Base-by-base conservation (phyloP, 2,113 vertebrate species). In the Scalopus aquaticus region DNA sequence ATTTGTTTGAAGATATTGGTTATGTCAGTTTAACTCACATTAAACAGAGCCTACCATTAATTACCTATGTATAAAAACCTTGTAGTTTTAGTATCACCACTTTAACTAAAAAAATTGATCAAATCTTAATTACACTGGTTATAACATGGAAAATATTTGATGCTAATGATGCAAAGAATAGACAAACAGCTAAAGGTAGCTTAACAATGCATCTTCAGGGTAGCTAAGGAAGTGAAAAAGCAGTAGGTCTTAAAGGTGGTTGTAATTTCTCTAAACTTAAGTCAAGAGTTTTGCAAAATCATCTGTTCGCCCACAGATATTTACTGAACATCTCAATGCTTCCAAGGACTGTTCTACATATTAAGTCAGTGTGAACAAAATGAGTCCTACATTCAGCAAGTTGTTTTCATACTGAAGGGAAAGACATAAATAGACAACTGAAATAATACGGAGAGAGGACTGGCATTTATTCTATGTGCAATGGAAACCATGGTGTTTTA, bases 101-200 rank as follows among this genome's bases (percentile, higher is more conserved):
- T 58, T 2, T 64, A 93, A 87, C 16, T 65, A 83, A 3, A 87
- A 92, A 93, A 79, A 49, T 0, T 78, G 46, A 60, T 54, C 58
- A 87, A 79, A 87, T n/a, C 17, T 94, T 65, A 91, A 93, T 20
- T 82, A 69, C 22, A 56, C 1, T 64, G 39, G 10, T 81, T 86
- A 7, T n/a, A 95, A 78, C 5, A 58, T 15, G 39, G 26, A 22
- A 17, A 76, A 22, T 79, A 91, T 51, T 94, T 94, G 78, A 85
- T 72, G 64, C 64, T 93, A 88, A 77, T 88, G n/a, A 1, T 78
- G 49, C 80, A 70, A 83, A 96, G 72, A 92, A 74, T 13, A 81
- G 39, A 88, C 0, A 89, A 11, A 95, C 20, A 56, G 28, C 16
- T 80, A 94, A 92, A 90, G 37, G 54, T 1, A 56, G 10, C 74